Conservation (phyloP, 2,888 invertebrate genomes). For the Polydrusus tereticollis region DNA sequence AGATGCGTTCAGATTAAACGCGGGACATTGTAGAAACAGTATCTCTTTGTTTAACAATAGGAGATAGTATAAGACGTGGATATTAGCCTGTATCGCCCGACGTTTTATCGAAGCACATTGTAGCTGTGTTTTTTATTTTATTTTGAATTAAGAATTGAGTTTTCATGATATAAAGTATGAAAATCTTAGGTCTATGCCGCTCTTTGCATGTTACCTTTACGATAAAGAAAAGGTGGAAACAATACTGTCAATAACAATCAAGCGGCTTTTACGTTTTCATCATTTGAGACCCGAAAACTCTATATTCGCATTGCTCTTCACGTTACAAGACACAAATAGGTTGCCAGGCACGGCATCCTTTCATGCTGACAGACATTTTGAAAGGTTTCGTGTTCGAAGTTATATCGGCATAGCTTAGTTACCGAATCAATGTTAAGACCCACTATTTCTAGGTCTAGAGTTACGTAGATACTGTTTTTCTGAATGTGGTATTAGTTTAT, state of each 20-base stretch:
- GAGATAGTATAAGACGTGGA: too few relatives aligned
- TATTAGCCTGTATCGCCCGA: too few relatives aligned
- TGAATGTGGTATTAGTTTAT: not conserved
- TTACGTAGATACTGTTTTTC: not conserved
- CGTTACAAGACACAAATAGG: constrained; percentile 36
- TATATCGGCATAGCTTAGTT: constrained; percentile 36
- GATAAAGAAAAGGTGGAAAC: not conserved
- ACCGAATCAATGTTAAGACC: constrained; percentile 17
- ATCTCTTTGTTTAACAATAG: too few relatives aligned
- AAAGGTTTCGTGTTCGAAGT: constrained; percentile 54
- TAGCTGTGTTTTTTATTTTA: too few relatives aligned
- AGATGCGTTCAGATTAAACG: too few relatives aligned
- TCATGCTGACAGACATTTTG: constrained; percentile 55
- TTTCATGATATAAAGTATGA: too few relatives aligned
- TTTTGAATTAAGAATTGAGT: too few relatives aligned
- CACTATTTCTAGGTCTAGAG: constrained; percentile 12
- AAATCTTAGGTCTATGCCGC: too few relatives aligned
- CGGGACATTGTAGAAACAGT: too few relatives aligned
- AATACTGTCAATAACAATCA: constrained; percentile 7
- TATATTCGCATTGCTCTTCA: constrained; percentile 30
- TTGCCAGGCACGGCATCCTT: constrained; percentile 40
- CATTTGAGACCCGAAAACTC: constrained; percentile 29
- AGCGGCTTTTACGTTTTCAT: constrained; percentile 33
- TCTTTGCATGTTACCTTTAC: too few relatives aligned
- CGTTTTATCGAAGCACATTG: too few relatives aligned